These are phyloP conservation scores for Geotrupes spiniger DNA, from an alignment of 2,888 invertebrate species.

Conservation along the genomic window DNA sequence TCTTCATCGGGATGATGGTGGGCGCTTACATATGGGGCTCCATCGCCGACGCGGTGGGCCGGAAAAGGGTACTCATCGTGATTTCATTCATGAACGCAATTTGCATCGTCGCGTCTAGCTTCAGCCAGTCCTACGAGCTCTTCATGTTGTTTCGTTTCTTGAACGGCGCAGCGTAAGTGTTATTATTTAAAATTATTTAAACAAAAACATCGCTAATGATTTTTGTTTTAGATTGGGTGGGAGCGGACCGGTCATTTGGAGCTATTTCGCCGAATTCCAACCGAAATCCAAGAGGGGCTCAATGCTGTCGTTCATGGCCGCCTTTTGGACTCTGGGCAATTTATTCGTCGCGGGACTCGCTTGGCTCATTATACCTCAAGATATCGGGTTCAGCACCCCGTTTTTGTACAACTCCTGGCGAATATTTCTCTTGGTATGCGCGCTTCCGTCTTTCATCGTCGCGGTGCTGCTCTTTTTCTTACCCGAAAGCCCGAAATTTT, in stretches of 20 bases:
- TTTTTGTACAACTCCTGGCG: conserved; percentile 91
- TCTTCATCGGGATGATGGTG: conserved; percentile 81
- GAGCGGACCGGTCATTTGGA: conserved; percentile 91
- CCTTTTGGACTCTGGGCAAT: conserved; percentile 93
- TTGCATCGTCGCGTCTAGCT: conserved; percentile 87
- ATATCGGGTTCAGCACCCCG: conserved; percentile 65
- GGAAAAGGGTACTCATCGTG: conserved; percentile 83
- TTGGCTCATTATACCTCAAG: conserved; percentile 73
- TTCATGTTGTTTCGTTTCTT: conserved; percentile 89
- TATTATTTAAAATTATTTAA: conserved; percentile 1
- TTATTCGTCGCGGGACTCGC: conserved; percentile 84
- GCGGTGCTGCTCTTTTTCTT: conserved; percentile 77
- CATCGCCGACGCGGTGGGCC: conserved; percentile 83
- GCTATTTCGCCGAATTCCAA: conserved; percentile 93
- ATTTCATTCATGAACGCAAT: conserved; percentile 88
- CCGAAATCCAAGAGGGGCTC: conserved; percentile 86
- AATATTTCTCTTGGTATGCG: conserved; percentile 84
- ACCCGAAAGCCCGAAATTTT: conserved; percentile 90
- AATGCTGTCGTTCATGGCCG: conserved; percentile 92
- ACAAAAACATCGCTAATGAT: too few species aligned
- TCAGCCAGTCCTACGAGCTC: conserved; percentile 82
- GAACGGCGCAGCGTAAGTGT: conserved; percentile 90
- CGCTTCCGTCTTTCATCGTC: conserved; percentile 84
- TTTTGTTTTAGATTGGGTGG: conserved; percentile 80
- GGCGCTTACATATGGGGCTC: conserved; percentile 93